Evolutionary conservation across 2,113 vertebrate genomes (phyloP).

Genomic region (Egretta garzetta): DNA sequence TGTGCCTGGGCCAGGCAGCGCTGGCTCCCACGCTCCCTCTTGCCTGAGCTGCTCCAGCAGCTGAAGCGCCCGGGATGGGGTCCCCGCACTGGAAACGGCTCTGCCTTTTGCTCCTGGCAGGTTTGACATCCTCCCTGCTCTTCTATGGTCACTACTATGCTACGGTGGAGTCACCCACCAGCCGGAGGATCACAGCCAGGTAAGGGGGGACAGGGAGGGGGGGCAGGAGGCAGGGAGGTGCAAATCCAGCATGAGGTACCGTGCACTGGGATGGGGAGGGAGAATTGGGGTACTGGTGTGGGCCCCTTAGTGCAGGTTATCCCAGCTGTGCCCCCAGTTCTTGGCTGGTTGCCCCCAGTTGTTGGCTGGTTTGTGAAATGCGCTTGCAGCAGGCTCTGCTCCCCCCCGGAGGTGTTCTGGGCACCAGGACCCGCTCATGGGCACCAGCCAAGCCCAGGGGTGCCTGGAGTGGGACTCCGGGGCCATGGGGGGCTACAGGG

Average conservation of each 20-base stretch:
- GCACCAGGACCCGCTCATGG: not conserved
- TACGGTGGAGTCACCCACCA: not conserved
- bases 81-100: constrained; percentile 26
- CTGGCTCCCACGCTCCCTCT: not conserved
- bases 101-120: constrained; percentile 55
- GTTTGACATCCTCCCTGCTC: constrained; percentile 39
- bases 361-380: not conserved
- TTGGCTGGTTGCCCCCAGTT: not conserved
- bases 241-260: not conserved
- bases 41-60: accelerated
- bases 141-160: constrained; percentile 49
- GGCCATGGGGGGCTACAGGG: not conserved
- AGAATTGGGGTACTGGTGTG: not conserved
- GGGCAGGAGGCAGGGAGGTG: not conserved
- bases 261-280: not conserved
- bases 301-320: accelerated
- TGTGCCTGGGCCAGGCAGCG: not conserved
- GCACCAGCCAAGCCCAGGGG: not conserved
- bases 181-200: constrained; percentile 30
- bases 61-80: constrained; percentile 36
- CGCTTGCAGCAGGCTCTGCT: not conserved
- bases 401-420: not conserved
- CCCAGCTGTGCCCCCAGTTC: not conserved
- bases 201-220: not conserved
- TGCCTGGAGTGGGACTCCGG: not conserved